These are phyloP conservation scores for Eupithecia centaureata DNA, from an alignment of 2,888 invertebrate genomes.

Conservation along the genomic window DNA sequence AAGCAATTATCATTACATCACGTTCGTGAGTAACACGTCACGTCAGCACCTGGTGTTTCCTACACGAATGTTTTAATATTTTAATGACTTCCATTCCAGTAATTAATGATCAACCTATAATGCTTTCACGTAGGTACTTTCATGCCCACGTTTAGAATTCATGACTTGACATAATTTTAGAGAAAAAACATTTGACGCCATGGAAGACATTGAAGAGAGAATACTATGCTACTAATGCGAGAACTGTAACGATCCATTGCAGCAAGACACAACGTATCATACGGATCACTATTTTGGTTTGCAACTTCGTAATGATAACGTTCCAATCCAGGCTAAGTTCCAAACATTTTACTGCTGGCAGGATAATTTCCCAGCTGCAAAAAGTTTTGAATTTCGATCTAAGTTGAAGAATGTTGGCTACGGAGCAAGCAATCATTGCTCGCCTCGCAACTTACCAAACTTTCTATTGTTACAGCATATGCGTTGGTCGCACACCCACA, in stretches of 20 bases:
- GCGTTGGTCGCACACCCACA: slow-evolving; percentile 88
- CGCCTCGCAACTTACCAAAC: not conserved
- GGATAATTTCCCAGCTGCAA: no score
- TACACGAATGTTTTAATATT: slow-evolving; percentile 34
- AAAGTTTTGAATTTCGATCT: no score
- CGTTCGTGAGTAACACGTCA: slow-evolving; percentile 23
- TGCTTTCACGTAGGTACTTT: slow-evolving; percentile 1
- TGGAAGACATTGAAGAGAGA: no score
- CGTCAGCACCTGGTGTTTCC: slow-evolving; percentile 36
- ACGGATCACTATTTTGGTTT: not conserved
- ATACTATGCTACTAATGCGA: no score
- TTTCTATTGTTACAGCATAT: slow-evolving; percentile 83
- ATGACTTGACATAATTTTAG: not conserved
- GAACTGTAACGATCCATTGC: no score
- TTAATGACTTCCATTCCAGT: slow-evolving; percentile 8
- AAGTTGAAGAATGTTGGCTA: no score
- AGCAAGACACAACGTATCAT: not conserved
- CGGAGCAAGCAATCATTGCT: not conserved
- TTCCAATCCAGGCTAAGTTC: not conserved
- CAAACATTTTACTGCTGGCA: not conserved
- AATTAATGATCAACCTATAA: slow-evolving; percentile 6
- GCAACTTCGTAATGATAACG: not conserved
- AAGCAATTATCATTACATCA: slow-evolving; percentile 19
- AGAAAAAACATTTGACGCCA: not conserved
- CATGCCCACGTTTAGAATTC: not conserved